Evolutionary conservation across 2,888 invertebrate genomes (phyloP), one percentile per base, ranked within the genome.

Genomic region (Sisyra terminalis): DNA sequence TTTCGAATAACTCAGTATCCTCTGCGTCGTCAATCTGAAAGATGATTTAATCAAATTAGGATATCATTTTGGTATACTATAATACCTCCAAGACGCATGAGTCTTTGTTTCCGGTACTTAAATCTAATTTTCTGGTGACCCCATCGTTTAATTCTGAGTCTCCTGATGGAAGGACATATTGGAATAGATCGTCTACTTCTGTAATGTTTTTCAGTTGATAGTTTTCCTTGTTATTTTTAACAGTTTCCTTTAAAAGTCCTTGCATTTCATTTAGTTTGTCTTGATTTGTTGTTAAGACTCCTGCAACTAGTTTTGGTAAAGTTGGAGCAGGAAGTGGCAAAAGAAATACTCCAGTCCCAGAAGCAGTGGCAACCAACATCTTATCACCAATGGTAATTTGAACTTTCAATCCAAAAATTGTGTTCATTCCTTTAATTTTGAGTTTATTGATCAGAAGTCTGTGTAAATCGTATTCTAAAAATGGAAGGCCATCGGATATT

Each of bases 381-480:
- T 81, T 76, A 56, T 93, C 93, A 3, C 94, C 93, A 40, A 94
- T 74, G 0, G 87, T 65, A 16, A 69, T 65, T 46, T 67, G 63
- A 46, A 75, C 70, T 55, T 78, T 80, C 6, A 96, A 67, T 0
- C 87, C 86, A 64, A 94, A 94, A 42, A 94, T 67, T 3, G 90
- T 85, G 66, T 96, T 97, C 76, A 94, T 93, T 6, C 92, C 93
- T 61, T 88, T 88, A 48, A 93, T 84, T 61, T 86, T 78, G 2
- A 96, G 65, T 58, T 93, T 94, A 55, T 89, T 90, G 2, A 93
- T 71, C 30, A 96, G 65, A 50, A 93, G 73, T 46, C 88, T 78
- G 61, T 97, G 93, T 38, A 97, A 66, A 59, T 97, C 94, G 59
- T 94, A 96, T 60, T 97, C 96, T 43, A 96, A 63, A 66, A 96